Evolutionary conservation across 1,140 invertebrate species (phyloP), one percentile per base, ranked within the genome.

Genomic region (Drosophila obscura): DNA sequence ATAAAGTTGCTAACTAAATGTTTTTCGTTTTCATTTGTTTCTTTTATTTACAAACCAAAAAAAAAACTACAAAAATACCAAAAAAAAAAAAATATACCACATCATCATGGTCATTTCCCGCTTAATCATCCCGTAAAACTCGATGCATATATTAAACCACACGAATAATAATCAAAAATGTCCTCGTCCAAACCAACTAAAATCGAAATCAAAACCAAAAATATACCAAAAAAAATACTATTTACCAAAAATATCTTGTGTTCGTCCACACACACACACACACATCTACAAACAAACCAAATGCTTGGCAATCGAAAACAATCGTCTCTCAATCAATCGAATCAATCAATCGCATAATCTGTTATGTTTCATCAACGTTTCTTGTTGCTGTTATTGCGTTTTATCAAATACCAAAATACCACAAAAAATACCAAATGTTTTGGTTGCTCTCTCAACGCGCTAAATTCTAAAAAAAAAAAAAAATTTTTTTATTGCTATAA

Each of bases 1-100:
- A 89, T 89, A 69, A 80, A 89, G 90, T 91, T 91, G 90, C 90
- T 91, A 91, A 91, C 90, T 91, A 90, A 91, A 90, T 91, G 87
- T 91, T 91, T 91, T 82, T 91, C 75, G 74, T 91, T 91, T 77
- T 91, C 85, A 87, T 91, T 91, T 88, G 84, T 89, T 87, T 88
- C 83, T 91, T 85, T 85, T 82, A 85, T 81, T 87, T 84, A 90
- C 88, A 90, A 84, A 90, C 74, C 72, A 90, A 77, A 88, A 80
- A 73, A 57, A 66, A 74, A 61, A 48, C 63, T 19, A 73, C 52
- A 60, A 72, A 58, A 64, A 72, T 55, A 64, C 43, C 22, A 73
- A 78, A 61, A 46, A 79, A 85, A 73, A 78, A 61, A 46, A 79
- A 85, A 73, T 26, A 69, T 55, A 80, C 9, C 1, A 39, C 80